A percentile compares a stretch with the other conserved stretches of the same genome.
Conservation (phyloP, 2,888 invertebrate genomes). For the Spatulosminthurus flaviceps region DNA sequence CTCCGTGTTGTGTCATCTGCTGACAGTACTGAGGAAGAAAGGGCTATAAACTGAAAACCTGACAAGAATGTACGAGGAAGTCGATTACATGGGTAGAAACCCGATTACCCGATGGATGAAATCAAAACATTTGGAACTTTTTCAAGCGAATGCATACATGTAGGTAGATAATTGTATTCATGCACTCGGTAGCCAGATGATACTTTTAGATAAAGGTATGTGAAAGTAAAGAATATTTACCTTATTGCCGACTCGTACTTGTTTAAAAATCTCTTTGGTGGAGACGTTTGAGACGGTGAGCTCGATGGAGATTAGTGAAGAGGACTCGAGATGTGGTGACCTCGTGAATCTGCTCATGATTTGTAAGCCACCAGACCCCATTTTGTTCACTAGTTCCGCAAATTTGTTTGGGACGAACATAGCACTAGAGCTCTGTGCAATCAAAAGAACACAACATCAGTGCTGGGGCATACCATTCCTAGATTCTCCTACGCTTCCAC, state of each 20-base stretch:
- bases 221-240: conserved; percentile 67
- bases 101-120: too few species aligned
- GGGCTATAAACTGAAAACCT: too few species aligned
- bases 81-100: too few species aligned
- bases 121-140: neutral
- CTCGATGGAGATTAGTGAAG: conserved; percentile 83
- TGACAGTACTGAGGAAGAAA: too few species aligned
- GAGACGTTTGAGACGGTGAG: conserved; percentile 79
- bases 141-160: neutral
- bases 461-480: too few species aligned
- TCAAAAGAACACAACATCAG: neutral
- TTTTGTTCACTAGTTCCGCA: conserved; percentile 76
- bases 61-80: too few species aligned
- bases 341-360: conserved; percentile 75
- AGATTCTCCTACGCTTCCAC: too few species aligned
- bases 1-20: too few species aligned
- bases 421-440: conserved; percentile 71
- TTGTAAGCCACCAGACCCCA: conserved; percentile 71
- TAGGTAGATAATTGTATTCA: neutral
- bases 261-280: conserved; percentile 72
- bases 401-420: conserved; percentile 72
- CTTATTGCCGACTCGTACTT: conserved; percentile 78
- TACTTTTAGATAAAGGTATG: neutral
- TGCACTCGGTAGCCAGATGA: neutral
- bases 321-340: conserved; percentile 82